Conservation (phyloP, 2,888 invertebrate species). For the Dasypogon diadema region DNA sequence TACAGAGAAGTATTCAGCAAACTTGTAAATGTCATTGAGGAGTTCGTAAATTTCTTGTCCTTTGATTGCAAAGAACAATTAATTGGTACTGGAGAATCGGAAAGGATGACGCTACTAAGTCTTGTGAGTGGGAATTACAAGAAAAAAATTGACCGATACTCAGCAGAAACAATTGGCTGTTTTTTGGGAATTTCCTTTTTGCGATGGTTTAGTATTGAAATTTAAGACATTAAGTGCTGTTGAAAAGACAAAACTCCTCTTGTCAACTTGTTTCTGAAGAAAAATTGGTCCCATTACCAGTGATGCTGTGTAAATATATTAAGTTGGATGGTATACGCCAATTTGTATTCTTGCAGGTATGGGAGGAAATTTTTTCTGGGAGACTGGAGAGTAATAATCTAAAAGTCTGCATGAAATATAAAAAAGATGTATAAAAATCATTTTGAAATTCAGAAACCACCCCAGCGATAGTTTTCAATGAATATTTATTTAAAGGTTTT, state of each 20-base stretch:
- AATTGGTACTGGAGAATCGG: constrained; percentile 37
- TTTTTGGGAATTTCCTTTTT: constrained; percentile 9
- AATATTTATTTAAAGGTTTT: too few species aligned
- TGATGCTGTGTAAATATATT: constrained; percentile 2
- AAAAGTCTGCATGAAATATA: too few species aligned
- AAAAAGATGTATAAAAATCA: too few species aligned
- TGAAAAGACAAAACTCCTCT: constrained; percentile 8
- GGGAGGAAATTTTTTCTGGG: background rate
- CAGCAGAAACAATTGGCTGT: background rate
- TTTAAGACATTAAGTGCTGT: constrained; percentile 14
- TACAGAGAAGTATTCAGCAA: constrained; percentile 50
- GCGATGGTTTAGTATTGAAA: constrained; percentile 32
- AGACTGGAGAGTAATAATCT: too few species aligned
- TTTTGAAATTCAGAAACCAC: too few species aligned
- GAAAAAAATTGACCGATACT: background rate
- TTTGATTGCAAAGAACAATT: constrained; percentile 43
- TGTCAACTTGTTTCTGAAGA: constrained; percentile 30
- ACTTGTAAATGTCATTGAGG: constrained; percentile 52
- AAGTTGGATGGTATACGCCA: constrained; percentile 5
- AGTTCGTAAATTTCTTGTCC: constrained; percentile 50
- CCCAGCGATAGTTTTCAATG: too few species aligned
- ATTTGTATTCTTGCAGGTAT: constrained; percentile 12
- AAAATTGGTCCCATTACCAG: constrained; percentile 35
- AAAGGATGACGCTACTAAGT: constrained; percentile 13
- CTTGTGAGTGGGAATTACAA: constrained; percentile 29